Conservation (phyloP, 64 coral and sea anemone species). For the Porites australiensis region DNA sequence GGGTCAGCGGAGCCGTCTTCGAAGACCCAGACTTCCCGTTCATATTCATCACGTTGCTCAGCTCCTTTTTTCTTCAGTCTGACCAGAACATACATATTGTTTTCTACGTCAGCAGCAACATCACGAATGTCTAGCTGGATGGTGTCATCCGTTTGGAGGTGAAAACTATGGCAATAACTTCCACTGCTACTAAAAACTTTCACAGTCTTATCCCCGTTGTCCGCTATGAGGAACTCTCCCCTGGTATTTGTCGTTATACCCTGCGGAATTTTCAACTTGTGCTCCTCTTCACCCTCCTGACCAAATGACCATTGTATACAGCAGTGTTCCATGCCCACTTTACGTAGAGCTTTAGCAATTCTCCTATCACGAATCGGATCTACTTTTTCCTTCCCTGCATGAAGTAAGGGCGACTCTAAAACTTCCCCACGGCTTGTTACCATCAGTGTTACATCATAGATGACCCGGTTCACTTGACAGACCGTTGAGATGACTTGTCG, state of each 20-base stretch:
- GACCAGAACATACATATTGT: neutral
- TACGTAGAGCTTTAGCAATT: neutral
- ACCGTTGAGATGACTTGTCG: neutral
- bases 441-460: constrained; percentile 11
- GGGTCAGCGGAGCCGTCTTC: neutral
- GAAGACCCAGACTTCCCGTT: neutral
- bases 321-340: neutral
- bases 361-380: constrained; percentile 3
- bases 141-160: neutral
- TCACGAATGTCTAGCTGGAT: too few relatives aligned
- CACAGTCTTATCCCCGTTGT: neutral
- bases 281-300: constrained; percentile 6
- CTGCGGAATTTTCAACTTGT: neutral
- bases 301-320: constrained; percentile 9
- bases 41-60: neutral
- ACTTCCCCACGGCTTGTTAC: neutral
- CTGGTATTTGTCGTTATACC: neutral
- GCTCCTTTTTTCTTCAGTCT: neutral
- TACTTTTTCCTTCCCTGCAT: neutral
- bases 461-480: constrained; percentile 32
- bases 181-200: constrained; percentile 3
- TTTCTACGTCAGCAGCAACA: neutral
- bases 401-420: neutral
- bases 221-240: neutral
- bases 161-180: neutral